Evolutionary conservation across 2,113 vertebrate genomes (phyloP).

Genomic region (Pungitius pungitius): DNA sequence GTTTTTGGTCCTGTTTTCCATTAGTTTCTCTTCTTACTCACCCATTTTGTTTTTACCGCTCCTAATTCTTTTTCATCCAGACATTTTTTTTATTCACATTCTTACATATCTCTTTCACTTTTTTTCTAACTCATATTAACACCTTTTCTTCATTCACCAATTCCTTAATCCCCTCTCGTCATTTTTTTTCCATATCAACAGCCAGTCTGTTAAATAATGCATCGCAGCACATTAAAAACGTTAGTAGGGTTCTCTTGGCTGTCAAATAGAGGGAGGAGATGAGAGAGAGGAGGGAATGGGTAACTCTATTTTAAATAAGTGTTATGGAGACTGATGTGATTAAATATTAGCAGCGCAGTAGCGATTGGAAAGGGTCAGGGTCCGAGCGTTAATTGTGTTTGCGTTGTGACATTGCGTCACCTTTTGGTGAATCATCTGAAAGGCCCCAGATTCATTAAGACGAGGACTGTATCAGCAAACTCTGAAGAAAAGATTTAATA

Average conservation of each 20-base stretch:
- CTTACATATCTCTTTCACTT: slow-evolving; percentile 2
- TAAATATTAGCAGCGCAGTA: slow-evolving; percentile 57
- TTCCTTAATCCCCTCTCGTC: slow-evolving; percentile 51
- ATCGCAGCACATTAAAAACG: slow-evolving; percentile 81
- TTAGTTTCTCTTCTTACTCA: slow-evolving; percentile 30
- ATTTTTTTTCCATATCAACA: slow-evolving; percentile 77
- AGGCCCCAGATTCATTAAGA: slow-evolving; percentile 49
- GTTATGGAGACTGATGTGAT: slow-evolving; percentile 68
- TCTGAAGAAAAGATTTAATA: slow-evolving; percentile 64
- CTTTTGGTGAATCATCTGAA: slow-evolving; percentile 57
- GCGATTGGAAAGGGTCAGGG: slow-evolving; percentile 50
- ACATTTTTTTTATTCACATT: slow-evolving; percentile 26
- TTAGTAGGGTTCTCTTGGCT: slow-evolving; percentile 77
- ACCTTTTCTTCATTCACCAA: slow-evolving; percentile 35
- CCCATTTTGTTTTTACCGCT: slow-evolving; percentile 13
- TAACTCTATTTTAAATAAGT: slow-evolving; percentile 70
- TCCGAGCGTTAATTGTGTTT: slow-evolving; percentile 61
- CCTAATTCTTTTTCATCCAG: slow-evolving; percentile 2
- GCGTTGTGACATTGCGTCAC: slow-evolving; percentile 23
- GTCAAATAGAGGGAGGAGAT: slow-evolving; percentile 65
- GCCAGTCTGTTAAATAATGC: slow-evolving; percentile 82
- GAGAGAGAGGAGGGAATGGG: slow-evolving; percentile 48
- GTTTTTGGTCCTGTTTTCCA: slow-evolving; percentile 19
- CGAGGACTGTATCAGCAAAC: slow-evolving; percentile 62
- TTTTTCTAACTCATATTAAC: slow-evolving; percentile 51